Base-by-base conservation (phyloP, 1,140 invertebrate species). In the Bathynomus jamesi region DNA sequence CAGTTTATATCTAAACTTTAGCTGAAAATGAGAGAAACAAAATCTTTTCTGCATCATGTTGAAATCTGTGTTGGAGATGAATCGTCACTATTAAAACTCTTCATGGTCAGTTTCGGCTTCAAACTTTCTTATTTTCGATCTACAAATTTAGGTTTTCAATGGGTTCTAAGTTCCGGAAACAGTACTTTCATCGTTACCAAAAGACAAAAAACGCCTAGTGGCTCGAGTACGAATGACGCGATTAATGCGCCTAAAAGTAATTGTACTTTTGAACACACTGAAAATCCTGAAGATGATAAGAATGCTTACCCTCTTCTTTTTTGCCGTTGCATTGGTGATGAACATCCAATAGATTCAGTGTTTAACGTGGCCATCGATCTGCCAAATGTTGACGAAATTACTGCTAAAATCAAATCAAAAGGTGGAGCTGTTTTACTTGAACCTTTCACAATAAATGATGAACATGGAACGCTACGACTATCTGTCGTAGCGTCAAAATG, bases 321-420 rank as follows among this genome's bases (percentile, higher is more conserved):
- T 67, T 82, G 81, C 64, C 79, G 78, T 28, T 27, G 68, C 24
- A 28, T 68, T 24, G 13, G 21, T 1, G 29, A 29, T 21, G 46
- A 28, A 3, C 77, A 79, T 28, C 69, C 74, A 24, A 73, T 79
- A 24, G 82, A 85, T 71, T 81, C 84, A 17, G 84, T 85, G 0
- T 83, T 83, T 67, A 85, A 86, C 74, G 78, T 85, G 1, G 84
- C 84, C 25, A 74, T 86, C n/a, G 78, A 80, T 70, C 84, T 85
- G 0, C 81, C 81, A 70, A 77, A 85, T 78, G 78, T 86, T 0
- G 69, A 79, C 28, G 13, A 28, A 8, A 77, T 78, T 53, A 71
- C 83, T 1, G 70, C 81, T 5, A 77, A 74, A 24, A 71, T 83
- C 10, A 29, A 64, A 10, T 70, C 75, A 28, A 69, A 71, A 65